Percentiles rank a stretch among this genome's conserved stretches.
phyloP scores from a whole-genome alignment of 2,888 invertebrate genomes.

The Tanaodytes sp. region DNA sequence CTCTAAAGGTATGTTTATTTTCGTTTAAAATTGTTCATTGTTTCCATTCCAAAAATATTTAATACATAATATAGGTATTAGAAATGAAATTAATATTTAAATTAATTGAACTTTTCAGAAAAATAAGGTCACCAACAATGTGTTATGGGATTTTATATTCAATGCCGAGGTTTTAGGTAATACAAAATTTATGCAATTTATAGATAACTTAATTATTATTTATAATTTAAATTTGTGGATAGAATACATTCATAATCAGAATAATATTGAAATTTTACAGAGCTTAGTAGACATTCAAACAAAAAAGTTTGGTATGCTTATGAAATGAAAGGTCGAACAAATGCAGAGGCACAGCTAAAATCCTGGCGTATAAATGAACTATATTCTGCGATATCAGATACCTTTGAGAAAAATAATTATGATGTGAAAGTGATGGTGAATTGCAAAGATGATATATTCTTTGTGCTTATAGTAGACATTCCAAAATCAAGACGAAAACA shows the following conservation, averaged over 20 bases:
- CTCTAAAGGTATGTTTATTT: too few relatives aligned
- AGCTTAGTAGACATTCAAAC: slow-evolving; percentile 14
- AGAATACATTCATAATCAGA: too few relatives aligned
- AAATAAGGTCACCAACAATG: background rate
- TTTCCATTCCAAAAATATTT: too few relatives aligned
- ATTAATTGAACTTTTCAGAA: background rate
- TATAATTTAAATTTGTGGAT: too few relatives aligned
- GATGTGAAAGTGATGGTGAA: background rate
- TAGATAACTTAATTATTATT: background rate
- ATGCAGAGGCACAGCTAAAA: background rate
- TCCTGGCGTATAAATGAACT: background rate
- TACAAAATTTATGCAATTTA: background rate
- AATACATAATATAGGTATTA: too few relatives aligned
- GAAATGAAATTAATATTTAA: too few relatives aligned
- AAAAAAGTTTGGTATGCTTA: slow-evolving; percentile 16
- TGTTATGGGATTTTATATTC: background rate
- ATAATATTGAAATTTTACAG: too few relatives aligned
- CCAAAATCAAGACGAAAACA: background rate
- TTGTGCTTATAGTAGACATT: background rate
- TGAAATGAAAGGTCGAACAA: slow-evolving; percentile 4
- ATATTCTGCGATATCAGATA: background rate
- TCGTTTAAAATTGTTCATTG: too few relatives aligned
- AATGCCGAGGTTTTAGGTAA: background rate
- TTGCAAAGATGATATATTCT: slow-evolving; percentile 2
- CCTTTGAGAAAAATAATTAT: background rate